Conservation (phyloP, 2,113 vertebrate species). For the Colossoma macropomum region DNA sequence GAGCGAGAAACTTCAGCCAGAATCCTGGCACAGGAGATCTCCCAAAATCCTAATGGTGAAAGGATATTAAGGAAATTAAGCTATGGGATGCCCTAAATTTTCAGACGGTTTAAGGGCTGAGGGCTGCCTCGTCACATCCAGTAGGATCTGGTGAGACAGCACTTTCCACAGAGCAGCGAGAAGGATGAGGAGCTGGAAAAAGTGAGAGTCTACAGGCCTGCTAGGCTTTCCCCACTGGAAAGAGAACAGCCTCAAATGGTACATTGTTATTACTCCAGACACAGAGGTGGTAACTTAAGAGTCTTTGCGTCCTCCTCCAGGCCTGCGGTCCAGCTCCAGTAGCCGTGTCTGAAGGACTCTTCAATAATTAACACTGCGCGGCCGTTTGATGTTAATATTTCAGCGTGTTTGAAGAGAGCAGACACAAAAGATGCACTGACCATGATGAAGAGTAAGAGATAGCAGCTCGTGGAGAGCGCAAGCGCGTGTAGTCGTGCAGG, state of each 20-base stretch:
- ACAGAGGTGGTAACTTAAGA: background rate
- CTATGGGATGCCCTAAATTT: conserved; percentile 32
- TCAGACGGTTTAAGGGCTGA: conserved; percentile 50
- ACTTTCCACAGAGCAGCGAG: conserved; percentile 61
- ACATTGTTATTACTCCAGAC: conserved; percentile 13
- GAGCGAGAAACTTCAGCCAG: background rate
- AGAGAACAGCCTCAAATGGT: conserved; percentile 8
- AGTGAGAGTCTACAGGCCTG: conserved; percentile 30
- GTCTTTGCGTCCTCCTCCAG: background rate
- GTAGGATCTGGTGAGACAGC: conserved; percentile 60
- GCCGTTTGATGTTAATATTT: conserved; percentile 40
- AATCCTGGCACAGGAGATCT: background rate
- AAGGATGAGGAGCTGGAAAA: conserved; percentile 67
- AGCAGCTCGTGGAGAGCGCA: background rate
- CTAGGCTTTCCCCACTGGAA: conserved; percentile 46
- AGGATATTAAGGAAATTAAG: conserved; percentile 31
- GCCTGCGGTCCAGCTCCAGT: background rate
- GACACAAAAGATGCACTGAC: conserved; percentile 30
- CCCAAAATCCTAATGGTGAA: conserved; percentile 31
- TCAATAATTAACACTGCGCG: conserved; percentile 45
- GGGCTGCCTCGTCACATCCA: conserved; percentile 51
- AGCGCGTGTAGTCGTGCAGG: background rate
- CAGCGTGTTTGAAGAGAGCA: conserved; percentile 40
- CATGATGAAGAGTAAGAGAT: background rate
- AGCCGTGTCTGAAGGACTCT: background rate